Evolutionary conservation across 2,113 vertebrate species (phyloP), one percentile per base, ranked within the genome.

Genomic region (Phrynosoma blainvillii): DNA sequence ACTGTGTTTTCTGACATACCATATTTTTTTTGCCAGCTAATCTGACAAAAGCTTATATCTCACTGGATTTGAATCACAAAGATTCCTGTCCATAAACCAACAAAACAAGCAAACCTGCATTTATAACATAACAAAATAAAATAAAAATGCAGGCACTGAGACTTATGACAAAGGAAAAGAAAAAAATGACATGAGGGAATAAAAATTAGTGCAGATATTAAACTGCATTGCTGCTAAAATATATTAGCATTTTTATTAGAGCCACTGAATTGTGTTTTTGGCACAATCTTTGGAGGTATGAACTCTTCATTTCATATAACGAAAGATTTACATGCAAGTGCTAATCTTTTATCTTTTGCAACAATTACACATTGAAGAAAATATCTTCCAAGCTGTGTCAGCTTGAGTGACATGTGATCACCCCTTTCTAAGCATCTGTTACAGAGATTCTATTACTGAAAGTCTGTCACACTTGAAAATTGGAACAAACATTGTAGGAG

Each of bases 391-490:
- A 94, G 81, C 42, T 36, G 21, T 1, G 40, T 59, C 90, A 94
- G 83, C 77, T 70, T 88, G 91, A 94, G 81, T 54, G 90, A 84
- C 89, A 36, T 6, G 80, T 79, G 88, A 90, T 85, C 40, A 77
- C 88, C 82, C 93, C 88, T 32, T 81, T 91, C 88, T 87, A 88
- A 94, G 87, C 92, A 14, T 87, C 88, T 90, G 32, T 77, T n/a
- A 81, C 81, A 52, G 65, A 91, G 90, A 83, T 95, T 86, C 92
- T 70, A 83, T 59, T 73, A 68, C 79, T 85, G 77, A 89, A 59
- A 8, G 3, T 89, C 91, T 91, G 87, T 90, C 92, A 89, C 65
- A 10, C 92, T 87, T 62, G 79, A 85, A 94, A 94, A 95, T 20
- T 5, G 52, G 80, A 93, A 86, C 42, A 84, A 93, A 82, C 0